A percentile compares a stretch with the other conserved stretches of the same genome.
Conservation (phyloP, 2,797 vertebrate species). For the Nyctibius grandis region DNA sequence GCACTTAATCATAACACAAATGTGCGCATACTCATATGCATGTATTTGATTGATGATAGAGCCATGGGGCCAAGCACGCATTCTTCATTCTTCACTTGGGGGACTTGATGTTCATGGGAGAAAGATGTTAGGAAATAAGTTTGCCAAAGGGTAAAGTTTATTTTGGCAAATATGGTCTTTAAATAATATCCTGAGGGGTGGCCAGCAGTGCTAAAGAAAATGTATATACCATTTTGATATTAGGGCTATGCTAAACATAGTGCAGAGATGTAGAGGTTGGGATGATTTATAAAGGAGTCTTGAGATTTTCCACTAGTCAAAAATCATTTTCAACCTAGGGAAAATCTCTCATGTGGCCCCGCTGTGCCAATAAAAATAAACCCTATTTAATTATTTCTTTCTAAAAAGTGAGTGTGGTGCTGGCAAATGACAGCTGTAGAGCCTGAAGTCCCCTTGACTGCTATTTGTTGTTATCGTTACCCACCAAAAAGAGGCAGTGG, state of each 20-base stretch:
- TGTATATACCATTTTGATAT: not conserved
- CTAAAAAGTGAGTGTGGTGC: not conserved
- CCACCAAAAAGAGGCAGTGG: not conserved
- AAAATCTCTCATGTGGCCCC: not conserved
- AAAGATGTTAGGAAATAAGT: not conserved
- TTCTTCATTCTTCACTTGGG: not conserved
- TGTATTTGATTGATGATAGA: not conserved
- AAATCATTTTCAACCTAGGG: not conserved
- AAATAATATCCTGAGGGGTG: not conserved
- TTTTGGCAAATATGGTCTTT: slow-evolving; percentile 22
- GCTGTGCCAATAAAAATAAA: not conserved
- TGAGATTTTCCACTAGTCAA: slow-evolving; percentile 17
- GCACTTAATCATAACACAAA: not conserved
- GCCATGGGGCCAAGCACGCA: not conserved
- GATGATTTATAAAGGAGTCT: not conserved
- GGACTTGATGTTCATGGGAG: not conserved
- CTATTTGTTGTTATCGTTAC: not conserved
- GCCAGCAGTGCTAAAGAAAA: not conserved
- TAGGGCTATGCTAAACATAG: slow-evolving; percentile 27
- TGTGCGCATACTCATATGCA: not conserved
- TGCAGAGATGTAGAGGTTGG: not conserved
- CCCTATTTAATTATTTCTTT: not conserved
- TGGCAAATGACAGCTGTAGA: not conserved
- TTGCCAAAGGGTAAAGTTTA: not conserved
- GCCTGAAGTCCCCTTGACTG: not conserved